Evolutionary conservation across 2,797 vertebrate species (phyloP).

Genomic region (Halcyon chelicuti): DNA sequence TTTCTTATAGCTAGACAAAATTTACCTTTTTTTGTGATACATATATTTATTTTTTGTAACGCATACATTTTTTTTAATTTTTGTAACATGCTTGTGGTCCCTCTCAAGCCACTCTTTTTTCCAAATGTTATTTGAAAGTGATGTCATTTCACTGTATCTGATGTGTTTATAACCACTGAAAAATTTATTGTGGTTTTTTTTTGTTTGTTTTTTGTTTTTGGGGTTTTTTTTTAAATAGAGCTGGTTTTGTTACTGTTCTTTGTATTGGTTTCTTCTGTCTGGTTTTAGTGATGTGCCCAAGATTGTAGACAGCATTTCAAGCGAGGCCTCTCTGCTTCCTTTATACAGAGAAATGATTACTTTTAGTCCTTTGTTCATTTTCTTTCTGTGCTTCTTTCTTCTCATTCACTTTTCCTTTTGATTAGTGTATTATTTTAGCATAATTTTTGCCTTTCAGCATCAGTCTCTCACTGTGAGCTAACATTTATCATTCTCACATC

Average conservation of each 20-base stretch:
- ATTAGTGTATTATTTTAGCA: slow-evolving; percentile 74
- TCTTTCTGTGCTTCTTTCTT: slow-evolving; percentile 18
- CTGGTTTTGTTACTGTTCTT: background rate
- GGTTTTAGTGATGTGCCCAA: background rate
- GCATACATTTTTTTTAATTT: too few species aligned
- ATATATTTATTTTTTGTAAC: background rate
- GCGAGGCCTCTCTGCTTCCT: slow-evolving; percentile 6
- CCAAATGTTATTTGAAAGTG: background rate
- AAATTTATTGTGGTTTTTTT: background rate
- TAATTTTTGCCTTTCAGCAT: slow-evolving; percentile 70
- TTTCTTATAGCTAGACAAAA: background rate
- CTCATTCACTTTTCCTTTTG: slow-evolving; percentile 65
- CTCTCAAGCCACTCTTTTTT: background rate
- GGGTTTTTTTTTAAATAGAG: background rate
- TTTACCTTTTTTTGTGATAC: background rate
- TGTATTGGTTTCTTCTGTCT: slow-evolving; percentile 4
- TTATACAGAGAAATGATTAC: slow-evolving; percentile 34
- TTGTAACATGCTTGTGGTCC: background rate
- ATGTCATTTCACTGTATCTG: background rate
- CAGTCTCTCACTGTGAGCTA: slow-evolving; percentile 64
- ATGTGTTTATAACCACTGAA: background rate
- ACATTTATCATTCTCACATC: slow-evolving; percentile 47
- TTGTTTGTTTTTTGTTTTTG: background rate
- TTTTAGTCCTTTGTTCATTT: slow-evolving; percentile 57
- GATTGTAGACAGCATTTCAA: slow-evolving; percentile 16